Conservation (phyloP, 35 echinoderm and acorn worm species). For the Strongylocentrotus purpuratus region DNA sequence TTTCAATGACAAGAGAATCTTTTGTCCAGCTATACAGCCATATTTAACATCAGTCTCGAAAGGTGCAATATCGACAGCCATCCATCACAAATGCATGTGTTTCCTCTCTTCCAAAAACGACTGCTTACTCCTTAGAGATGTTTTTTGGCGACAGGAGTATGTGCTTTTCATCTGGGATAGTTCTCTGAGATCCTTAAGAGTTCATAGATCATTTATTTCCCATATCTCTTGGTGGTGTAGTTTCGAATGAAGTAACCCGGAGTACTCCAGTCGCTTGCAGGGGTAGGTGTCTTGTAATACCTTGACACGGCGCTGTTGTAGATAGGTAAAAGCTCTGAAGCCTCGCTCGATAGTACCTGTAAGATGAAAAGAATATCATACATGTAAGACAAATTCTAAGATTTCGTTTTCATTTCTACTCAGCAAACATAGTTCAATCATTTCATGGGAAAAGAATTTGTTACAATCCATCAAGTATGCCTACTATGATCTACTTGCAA, state of each 20-base stretch:
- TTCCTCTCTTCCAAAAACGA: neutral
- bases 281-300: slow-evolving; percentile 78
- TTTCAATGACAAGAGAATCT: neutral
- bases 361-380: neutral
- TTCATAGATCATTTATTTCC: neutral
- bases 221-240: slow-evolving; percentile 52
- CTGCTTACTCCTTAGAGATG: neutral
- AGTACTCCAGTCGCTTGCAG: slow-evolving; percentile 89
- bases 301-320: slow-evolving; percentile 78
- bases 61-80: neutral
- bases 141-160: neutral
- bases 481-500: too few species aligned
- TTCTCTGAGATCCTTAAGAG: neutral
- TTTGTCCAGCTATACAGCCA: neutral
- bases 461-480: too few species aligned
- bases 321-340: slow-evolving; percentile 88
- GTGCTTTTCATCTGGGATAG: neutral
- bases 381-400: neutral
- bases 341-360: slow-evolving; percentile 92
- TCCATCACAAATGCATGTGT: too few species aligned
- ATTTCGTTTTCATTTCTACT: too few species aligned
- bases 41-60: neutral
- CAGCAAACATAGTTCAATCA: too few species aligned
- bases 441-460: too few species aligned
- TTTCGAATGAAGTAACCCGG: slow-evolving; percentile 62